Base-by-base conservation (phyloP, 1,140 invertebrate genomes). In the Tetranychus cinnabarinus region DNA sequence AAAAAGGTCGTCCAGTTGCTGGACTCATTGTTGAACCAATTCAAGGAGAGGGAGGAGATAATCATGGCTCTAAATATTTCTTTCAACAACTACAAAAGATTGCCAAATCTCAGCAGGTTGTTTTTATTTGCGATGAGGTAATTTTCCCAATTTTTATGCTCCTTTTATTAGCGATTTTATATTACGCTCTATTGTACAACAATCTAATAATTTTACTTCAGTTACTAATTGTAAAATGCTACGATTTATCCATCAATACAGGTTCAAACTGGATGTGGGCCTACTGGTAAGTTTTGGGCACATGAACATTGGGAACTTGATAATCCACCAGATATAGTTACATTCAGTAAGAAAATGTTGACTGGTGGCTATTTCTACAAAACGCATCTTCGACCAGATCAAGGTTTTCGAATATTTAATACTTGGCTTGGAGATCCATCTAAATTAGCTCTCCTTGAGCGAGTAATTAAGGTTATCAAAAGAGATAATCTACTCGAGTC, bases 371-470 rank as follows among this genome's bases (percentile, higher is more conserved):
- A 88, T 71, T 99, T 86, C 73, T 85, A 85, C 69, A 80, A 78
- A 58, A 72, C 78, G 12, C 80, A 88, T 62, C 79, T 85, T 64
- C 82, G 76, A 80, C 86, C 67, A 31, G 67, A 65, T 52, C 80
- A 90, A 69, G 74, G 85, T 0, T 96, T 90, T 69, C 76, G 93
- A 61, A 85, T 99, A 59, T 97, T 96, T 73, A 99, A 98, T 72
- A 99, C 96, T 1, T 98, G 95, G 96, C 85, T 98, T 81, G 96
- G 96, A 23, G 96, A 99, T 72, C 93, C 96, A 8, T 81, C 85
- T 23, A 98, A 97, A 76, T 68, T 98, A 15, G 74, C 95, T 31
- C 71, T 98, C 1, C 71, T 99, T 46, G 85, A 93, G 70, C 80
- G 80, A 63, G 81, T 96, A 1, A 65, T 97, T 4, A 80, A 87